Conservation (phyloP, 2,113 vertebrate species). For the Gnathonemus longibarbis region DNA sequence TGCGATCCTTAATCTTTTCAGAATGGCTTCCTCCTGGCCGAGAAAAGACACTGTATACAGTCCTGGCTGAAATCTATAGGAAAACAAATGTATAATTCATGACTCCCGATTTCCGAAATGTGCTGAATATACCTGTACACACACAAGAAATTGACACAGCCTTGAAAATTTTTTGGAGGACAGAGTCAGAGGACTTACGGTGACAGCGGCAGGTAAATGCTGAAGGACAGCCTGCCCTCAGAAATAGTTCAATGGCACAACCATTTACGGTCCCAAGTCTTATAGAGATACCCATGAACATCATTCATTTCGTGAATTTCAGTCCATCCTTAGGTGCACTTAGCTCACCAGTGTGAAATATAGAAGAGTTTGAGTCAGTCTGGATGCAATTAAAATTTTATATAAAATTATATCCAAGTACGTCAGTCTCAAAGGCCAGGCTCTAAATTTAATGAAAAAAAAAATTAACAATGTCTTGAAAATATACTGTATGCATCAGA, state of each 20-base stretch:
- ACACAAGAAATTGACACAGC: constrained; percentile 26
- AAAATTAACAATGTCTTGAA: neutral
- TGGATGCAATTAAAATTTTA: neutral
- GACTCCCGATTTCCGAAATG: constrained; percentile 36
- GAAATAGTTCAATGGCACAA: neutral
- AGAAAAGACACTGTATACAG: constrained; percentile 28
- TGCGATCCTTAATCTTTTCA: constrained; percentile 18
- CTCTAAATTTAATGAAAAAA: neutral
- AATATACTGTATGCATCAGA: neutral
- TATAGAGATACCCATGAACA: neutral
- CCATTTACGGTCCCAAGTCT: neutral
- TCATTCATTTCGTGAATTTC: neutral
- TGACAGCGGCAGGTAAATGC: constrained; percentile 29
- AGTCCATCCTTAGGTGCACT: neutral
- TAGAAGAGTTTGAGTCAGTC: neutral
- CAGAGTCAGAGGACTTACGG: neutral
- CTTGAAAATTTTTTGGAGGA: constrained; percentile 35
- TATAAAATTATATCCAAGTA: neutral
- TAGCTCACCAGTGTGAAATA: neutral
- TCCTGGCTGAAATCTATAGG: constrained; percentile 33
- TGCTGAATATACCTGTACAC: constrained; percentile 43
- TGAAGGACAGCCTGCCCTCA: neutral
- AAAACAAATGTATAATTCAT: constrained; percentile 54
- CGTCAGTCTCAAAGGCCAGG: neutral
- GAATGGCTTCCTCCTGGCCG: constrained; percentile 15